phyloP scores from a whole-genome alignment of 2,113 vertebrate genomes.

The Macquaria ambigua region DNA sequence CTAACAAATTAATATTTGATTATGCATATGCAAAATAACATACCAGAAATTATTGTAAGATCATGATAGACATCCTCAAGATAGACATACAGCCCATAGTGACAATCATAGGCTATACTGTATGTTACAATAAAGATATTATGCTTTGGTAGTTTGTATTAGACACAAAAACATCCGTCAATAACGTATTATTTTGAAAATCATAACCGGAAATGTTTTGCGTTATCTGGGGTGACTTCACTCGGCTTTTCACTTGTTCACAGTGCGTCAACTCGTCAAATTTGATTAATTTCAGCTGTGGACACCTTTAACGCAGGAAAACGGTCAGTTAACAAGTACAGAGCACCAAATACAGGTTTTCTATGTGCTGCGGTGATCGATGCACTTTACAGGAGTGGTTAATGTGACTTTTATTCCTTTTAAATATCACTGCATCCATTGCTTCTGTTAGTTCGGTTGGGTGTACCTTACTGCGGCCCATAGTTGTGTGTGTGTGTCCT shows the following conservation, averaged over 20 bases:
- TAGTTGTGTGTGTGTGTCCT: neutral
- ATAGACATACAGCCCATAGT: neutral
- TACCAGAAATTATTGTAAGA: neutral
- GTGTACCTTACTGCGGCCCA: neutral
- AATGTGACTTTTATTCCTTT: neutral
- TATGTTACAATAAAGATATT: neutral
- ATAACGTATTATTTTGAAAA: slow-evolving; percentile 21
- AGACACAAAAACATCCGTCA: neutral
- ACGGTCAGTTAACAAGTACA: fast-evolving
- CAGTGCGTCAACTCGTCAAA: slow-evolving; percentile 30
- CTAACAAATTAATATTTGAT: neutral
- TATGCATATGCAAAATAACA: neutral
- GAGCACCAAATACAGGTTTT: fast-evolving
- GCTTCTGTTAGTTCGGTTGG: neutral
- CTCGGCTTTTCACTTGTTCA: neutral
- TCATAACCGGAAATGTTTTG: neutral
- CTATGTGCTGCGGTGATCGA: neutral
- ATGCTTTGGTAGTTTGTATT: neutral
- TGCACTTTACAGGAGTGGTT: neutral
- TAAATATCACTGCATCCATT: neutral
- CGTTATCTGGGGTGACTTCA: neutral
- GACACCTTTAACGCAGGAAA: too few species aligned
- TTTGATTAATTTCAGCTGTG: slow-evolving; percentile 53
- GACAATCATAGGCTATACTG: neutral
- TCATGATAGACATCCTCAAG: too few species aligned